phyloP scores from a whole-genome alignment of 2,888 invertebrate species.

The Hydroisotoma schaefferi region DNA sequence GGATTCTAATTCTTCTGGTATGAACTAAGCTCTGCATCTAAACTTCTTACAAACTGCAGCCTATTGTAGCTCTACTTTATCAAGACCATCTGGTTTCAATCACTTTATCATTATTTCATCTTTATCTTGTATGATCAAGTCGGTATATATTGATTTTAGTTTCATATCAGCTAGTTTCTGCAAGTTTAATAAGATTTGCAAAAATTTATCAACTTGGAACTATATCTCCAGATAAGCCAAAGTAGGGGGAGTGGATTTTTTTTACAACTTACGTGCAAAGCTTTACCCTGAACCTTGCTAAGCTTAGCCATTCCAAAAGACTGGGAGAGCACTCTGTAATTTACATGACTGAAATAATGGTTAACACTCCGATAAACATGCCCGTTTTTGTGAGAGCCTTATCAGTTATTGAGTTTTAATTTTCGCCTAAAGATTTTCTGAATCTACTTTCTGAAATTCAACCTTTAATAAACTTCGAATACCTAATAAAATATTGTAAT shows the following conservation, averaged over 20 bases:
- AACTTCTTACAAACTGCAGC: slow-evolving; percentile 74
- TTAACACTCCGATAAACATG: too few species aligned
- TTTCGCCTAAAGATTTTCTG: too few species aligned
- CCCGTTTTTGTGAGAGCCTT: too few species aligned
- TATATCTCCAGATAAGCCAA: background rate
- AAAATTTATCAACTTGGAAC: background rate
- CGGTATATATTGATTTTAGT: slow-evolving; percentile 79
- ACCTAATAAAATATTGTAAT: too few species aligned
- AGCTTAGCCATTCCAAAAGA: slow-evolving; percentile 88
- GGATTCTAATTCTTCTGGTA: slow-evolving; percentile 74
- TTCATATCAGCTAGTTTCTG: slow-evolving; percentile 79
- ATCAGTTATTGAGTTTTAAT: too few species aligned
- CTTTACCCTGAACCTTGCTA: slow-evolving; percentile 85
- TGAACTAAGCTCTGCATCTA: slow-evolving; percentile 74
- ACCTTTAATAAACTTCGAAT: too few species aligned
- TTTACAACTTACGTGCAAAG: slow-evolving; percentile 68
- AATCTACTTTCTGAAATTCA: too few species aligned
- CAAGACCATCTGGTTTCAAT: slow-evolving; percentile 73
- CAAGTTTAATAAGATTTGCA: slow-evolving; percentile 45
- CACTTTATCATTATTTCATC: slow-evolving; percentile 82
- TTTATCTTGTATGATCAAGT: slow-evolving; percentile 87
- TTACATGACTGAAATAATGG: background rate
- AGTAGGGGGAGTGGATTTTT: background rate
- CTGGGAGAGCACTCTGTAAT: slow-evolving; percentile 68
- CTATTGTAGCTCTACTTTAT: slow-evolving; percentile 81